Evolutionary conservation across 2,888 invertebrate species (phyloP), one percentile per base, ranked within the genome.

Genomic region (Heliconius aoede): DNA sequence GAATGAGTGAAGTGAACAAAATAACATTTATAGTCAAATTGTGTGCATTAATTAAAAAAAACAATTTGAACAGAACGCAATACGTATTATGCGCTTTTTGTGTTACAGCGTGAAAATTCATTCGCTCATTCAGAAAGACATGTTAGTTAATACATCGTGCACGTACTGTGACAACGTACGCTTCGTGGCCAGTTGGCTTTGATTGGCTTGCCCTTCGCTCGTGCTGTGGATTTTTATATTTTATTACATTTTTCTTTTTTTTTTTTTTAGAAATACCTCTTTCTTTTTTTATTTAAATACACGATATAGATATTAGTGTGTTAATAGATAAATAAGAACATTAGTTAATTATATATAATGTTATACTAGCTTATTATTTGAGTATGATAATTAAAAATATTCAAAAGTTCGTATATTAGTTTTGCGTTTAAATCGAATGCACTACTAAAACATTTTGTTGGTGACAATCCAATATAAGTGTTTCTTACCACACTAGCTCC

Each of bases 401-500:
- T 26, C 28, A 68, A 28, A 51, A 51, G n/a, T 51, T 51, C n/a
- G 30, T 68, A 30, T 30, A 13, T 68, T 15, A 68, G 28, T n/a
- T 30, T 60, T 69, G 24, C 40, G 0, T 55, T 71, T 1, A n/a
- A 40, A 40, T 15, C 15, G 1, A 68, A 68, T 55, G 21, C 28
- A 30, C 36, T 46, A 67, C 67, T 67, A 67, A 26, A 46, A 51
- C 28, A 30, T 11, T 68, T 5, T 9, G 18, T 30, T 30, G 30
- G n/a, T 30, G 4, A 65, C 24, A 65, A 65, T 4, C 24, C 4
- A 55, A 36, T 68, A 46, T 28, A 24, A 32, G 18, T 32, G 24
- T 13, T n/a, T 73, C 84, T 91, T 94, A 98, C 98, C 95, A 98
- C 97, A 83, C 97, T 97, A 76, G 98, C 97, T 76, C 98, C 98